phyloP scores from a whole-genome alignment of 2,888 invertebrate species.

The Allophyes oxyacanthae region DNA sequence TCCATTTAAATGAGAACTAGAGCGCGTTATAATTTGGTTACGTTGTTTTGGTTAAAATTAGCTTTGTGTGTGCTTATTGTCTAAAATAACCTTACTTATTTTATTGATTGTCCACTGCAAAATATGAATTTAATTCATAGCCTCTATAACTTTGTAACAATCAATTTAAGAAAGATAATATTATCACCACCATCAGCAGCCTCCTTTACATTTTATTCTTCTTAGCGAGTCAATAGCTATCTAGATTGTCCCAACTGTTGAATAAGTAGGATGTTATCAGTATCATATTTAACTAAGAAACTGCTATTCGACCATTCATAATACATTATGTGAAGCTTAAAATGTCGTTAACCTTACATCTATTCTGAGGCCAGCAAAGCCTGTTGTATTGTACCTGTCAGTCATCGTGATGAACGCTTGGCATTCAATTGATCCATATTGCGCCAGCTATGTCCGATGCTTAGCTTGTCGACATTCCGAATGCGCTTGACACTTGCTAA shows the following conservation, averaged over 20 bases:
- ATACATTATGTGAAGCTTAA: neutral
- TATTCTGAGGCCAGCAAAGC: constrained; percentile 17
- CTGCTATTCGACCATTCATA: too few relatives aligned
- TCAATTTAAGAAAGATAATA: too few relatives aligned
- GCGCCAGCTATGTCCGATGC: constrained; percentile 15
- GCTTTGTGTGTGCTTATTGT: constrained; percentile 1
- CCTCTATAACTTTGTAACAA: too few relatives aligned
- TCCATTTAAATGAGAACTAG: constrained; percentile 38
- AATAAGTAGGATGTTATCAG: too few relatives aligned
- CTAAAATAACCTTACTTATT: neutral
- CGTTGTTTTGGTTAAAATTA: constrained; percentile 8
- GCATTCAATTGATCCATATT: constrained; percentile 46
- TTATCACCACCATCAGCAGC: too few relatives aligned
- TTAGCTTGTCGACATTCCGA: constrained; percentile 16
- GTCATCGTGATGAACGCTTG: constrained; percentile 35
- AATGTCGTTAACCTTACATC: constrained; percentile 25
- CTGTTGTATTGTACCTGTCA: constrained; percentile 34
- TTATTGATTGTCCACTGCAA: too few relatives aligned
- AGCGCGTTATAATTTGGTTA: constrained; percentile 30
- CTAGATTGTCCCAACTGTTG: too few relatives aligned
- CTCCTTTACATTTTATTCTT: too few relatives aligned
- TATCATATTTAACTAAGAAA: too few relatives aligned
- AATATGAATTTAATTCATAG: too few relatives aligned
- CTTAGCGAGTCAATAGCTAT: too few relatives aligned
- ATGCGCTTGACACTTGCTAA: constrained; percentile 15